Evolutionary conservation across 2,888 invertebrate genomes (phyloP).

Genomic region (Ashinkailepas kermadecensis): DNA sequence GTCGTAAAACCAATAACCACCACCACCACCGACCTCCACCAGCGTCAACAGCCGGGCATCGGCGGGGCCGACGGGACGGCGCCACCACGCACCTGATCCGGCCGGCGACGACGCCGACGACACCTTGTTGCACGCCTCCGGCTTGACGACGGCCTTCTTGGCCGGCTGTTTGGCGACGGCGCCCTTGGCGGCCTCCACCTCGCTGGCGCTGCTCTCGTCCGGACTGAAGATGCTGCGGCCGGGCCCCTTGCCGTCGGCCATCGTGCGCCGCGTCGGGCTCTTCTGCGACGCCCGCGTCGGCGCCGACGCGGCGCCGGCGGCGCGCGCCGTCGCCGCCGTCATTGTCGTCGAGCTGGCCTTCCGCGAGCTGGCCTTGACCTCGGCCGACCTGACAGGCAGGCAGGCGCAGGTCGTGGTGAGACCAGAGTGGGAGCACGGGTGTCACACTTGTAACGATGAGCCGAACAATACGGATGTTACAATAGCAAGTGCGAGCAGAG

Average conservation of each 20-base stretch:
- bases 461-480: no score
- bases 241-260: not conserved
- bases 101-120: conserved; percentile 28
- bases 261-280: not conserved
- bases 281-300: not conserved
- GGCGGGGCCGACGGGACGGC: not conserved
- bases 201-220: conserved; percentile 32
- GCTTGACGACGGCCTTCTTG: conserved; percentile 27
- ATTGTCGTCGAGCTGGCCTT: not conserved
- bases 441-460: no score
- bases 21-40: no score
- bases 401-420: no score
- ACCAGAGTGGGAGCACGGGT: no score
- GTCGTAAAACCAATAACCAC: no score
- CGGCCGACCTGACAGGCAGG: not conserved
- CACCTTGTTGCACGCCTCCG: conserved; percentile 28
- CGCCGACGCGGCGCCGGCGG: not conserved
- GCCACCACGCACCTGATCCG: conserved; percentile 27
- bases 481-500: no score
- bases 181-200: conserved; percentile 24
- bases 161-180: conserved; percentile 25
- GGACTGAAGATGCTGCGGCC: conserved; percentile 30
- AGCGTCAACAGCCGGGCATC: no score
- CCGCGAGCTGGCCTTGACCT: not conserved
- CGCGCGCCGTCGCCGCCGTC: not conserved